Base-by-base conservation (phyloP, 2,113 vertebrate genomes). In the Acrocephalus arundinaceus region DNA sequence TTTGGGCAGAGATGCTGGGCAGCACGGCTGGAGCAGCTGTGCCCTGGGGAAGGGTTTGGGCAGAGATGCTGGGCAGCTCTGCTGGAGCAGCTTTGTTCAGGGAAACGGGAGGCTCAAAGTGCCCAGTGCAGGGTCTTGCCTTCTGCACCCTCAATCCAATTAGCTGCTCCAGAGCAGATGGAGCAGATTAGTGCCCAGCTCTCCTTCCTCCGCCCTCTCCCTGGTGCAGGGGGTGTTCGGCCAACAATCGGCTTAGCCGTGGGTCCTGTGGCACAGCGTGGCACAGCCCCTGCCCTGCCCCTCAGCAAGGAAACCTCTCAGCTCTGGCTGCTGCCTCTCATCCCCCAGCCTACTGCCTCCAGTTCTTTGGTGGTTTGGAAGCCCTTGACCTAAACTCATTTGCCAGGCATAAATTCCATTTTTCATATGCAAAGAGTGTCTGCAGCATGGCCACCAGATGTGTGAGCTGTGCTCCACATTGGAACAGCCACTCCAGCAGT, bases 141-240 rank as follows among this genome's bases (percentile, higher is more conserved):
- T 95, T 43, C 41, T 73, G 37, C 72, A 43, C 28, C 92, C 33
- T 0, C 87, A 91, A 96, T 97, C 94, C 95, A 89, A 93, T 96
- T 96, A 95, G 81, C 58, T 49, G 77, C 81, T 85, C 8, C 9
- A 3, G 87, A 95, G 93, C 90, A 96, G 95, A 93, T 96, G 94
- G 95, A 96, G 78, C 2, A 4, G 94, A 96, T 97, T 95, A 96
- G 91, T 41, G 66, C 77, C 91, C 1, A 0, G 84, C 91, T 94
- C 91, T 75, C 65, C 91, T 87, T 87, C 93, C 81, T 85, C 87
- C 23, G 0, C 58, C 77, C 51, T 89, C 58, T 78, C 28, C 16
- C 45, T 7, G 0, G 6, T 30, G 37, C 78, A 15, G 30, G 58
- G 79, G 66, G 54, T 91, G 91, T 80, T 2, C 0, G n/a, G 78